Conservation (phyloP, 1,140 invertebrate species). For the Drosophila sproati region DNA sequence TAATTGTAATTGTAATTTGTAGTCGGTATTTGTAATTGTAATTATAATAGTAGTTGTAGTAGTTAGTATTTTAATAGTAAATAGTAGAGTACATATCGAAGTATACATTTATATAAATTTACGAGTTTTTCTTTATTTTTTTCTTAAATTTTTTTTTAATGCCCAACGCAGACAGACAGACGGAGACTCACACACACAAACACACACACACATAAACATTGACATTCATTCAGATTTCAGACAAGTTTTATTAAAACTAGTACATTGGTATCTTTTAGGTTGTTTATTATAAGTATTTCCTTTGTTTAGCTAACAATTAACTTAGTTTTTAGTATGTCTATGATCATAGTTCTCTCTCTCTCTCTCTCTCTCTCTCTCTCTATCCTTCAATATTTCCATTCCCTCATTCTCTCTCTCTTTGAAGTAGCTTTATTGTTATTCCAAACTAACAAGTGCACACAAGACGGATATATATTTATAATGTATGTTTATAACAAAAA, state of each 20-base stretch:
- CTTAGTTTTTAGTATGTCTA: constrained; percentile 37
- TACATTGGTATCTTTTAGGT: constrained; percentile 29
- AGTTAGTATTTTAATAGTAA: constrained; percentile 61
- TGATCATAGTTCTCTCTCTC: constrained; percentile 18
- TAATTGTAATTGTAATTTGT: constrained; percentile 44
- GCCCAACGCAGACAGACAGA: constrained; percentile 21
- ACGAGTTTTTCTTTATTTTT: constrained; percentile 38
- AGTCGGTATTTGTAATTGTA: constrained; percentile 46
- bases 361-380: not conserved
- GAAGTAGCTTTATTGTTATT: constrained; percentile 23
- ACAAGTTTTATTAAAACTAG: constrained; percentile 30
- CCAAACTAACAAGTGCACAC: constrained; percentile 65
- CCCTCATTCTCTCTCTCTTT: constrained; percentile 4
- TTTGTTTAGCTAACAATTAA: constrained; percentile 40
- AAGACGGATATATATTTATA: constrained; percentile 43
- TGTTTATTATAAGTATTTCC: constrained; percentile 24
- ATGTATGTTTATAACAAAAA: constrained; percentile 53
- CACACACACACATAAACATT: constrained; percentile 39
- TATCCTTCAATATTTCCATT: too few species aligned
- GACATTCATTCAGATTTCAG: constrained; percentile 34
- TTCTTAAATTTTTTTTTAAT: constrained; percentile 10
- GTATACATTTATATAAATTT: constrained; percentile 71
- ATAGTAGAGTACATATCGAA: constrained; percentile 61
- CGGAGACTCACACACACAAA: constrained; percentile 18
- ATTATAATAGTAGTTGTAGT: constrained; percentile 55